Conservation (phyloP, 2,113 vertebrate genomes). For the Trichechus manatus region DNA sequence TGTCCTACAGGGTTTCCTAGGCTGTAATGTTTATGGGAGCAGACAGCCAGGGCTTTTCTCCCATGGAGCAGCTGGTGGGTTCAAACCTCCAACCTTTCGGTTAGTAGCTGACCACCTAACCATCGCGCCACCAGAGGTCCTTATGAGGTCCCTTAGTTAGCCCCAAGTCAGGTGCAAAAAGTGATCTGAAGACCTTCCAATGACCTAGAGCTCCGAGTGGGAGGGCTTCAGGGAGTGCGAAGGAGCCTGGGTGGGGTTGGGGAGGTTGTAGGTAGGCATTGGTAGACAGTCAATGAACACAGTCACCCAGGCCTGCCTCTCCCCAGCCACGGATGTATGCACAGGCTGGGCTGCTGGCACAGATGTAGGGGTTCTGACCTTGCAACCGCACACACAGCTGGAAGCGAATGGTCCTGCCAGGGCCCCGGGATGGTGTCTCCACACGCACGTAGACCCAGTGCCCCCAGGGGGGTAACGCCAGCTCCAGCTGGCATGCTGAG, state of each 20-base stretch:
- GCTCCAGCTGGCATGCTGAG: constrained; percentile 91
- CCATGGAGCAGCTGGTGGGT: neutral
- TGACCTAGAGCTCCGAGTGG: neutral
- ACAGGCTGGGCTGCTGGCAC: neutral
- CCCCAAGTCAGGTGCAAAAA: neutral
- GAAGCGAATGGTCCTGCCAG: constrained; percentile 90
- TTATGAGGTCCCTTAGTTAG: neutral
- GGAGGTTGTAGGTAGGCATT: neutral
- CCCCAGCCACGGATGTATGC: neutral
- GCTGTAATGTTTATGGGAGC: neutral
- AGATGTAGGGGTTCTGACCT: constrained; percentile 89
- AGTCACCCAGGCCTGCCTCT: neutral
- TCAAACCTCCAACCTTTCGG: neutral
- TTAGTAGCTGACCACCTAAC: neutral
- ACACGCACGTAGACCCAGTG: constrained; percentile 98
- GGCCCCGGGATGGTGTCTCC: constrained; percentile 91
- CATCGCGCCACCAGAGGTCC: neutral
- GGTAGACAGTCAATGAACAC: neutral
- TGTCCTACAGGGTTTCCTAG: neutral
- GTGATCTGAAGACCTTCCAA: neutral
- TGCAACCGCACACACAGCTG: constrained; percentile 94
- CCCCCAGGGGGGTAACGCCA: constrained; percentile 95
- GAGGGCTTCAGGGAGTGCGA: neutral
- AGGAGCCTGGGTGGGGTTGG: neutral
- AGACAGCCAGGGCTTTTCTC: neutral